Base-by-base conservation (phyloP, 2,888 invertebrate species). In the Rhingia campestris region DNA sequence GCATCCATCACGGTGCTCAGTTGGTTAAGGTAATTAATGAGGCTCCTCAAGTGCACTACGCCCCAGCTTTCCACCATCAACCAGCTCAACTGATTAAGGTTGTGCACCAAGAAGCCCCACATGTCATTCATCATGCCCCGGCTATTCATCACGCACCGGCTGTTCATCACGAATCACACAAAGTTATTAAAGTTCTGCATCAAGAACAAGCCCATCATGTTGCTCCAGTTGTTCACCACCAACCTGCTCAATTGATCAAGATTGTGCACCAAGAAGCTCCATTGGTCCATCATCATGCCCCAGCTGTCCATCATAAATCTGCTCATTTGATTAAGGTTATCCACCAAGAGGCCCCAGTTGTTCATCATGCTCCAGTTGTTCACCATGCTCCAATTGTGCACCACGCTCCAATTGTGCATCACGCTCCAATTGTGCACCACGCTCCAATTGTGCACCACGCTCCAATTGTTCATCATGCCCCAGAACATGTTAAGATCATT, bases 1-100 rank as follows among this genome's bases (percentile, higher is more conserved):
- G 51, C 22, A 6, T 32, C 33, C 61, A 61, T 32, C 47, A 47
- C 7, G 33, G 86, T 6, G 86, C 87, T 0, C 88, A 88, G 35
- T 86, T 89, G 14, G 87, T 89, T 56, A 88, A 88, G 41, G 87
- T 88, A 5, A 87, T 86, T 7, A 80, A 82, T 5, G 32, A 43
- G n/a, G 59, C 59, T 43, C 43, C 59, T 4, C 43, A 12, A 32
- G 32, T 49, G 5, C 49, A 12, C 4, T 5, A 45, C 12, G 45
- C 10, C 10, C 43, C 43, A 4, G 43, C 2, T 43, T 12, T 12
- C 14, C 43, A 45, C 43, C 43, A 45, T 3, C 12, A 45, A 45
- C 6, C 43, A 49, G 30, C 49, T 49, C 10, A 49, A 49, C 9
- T 47, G 6, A 22, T 47, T 4, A 22, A 47, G 61, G 86, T 88